A percentile compares a stretch with the other conserved stretches of the same genome.
Conservation (phyloP, 1,140 invertebrate genomes). For the Neotoxoptera formosana region DNA sequence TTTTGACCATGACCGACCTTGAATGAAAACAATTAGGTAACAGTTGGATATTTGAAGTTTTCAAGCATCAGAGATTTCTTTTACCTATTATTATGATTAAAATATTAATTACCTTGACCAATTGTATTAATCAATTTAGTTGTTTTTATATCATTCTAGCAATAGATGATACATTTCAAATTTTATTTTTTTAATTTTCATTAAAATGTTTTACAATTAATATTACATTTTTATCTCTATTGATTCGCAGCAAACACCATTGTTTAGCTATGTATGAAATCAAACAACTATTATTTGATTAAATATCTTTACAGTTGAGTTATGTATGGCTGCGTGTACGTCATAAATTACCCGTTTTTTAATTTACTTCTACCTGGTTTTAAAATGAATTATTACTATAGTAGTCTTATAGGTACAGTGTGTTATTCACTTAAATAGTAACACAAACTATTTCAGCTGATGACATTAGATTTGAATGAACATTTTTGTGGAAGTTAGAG, state of each 20-base stretch:
- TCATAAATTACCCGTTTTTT: not conserved
- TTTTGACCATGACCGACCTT: slow-evolving; percentile 21
- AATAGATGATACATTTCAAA: not conserved
- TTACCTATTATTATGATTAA: not conserved
- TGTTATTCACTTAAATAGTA: too few species aligned
- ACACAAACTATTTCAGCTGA: not conserved
- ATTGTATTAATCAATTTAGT: not conserved
- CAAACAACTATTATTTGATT: not conserved
- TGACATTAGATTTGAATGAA: too few species aligned
- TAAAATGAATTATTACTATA: not conserved
- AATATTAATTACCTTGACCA: not conserved
- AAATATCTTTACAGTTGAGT: too few species aligned
- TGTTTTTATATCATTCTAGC: not conserved
- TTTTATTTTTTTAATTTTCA: not conserved
- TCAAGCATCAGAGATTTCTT: not conserved
- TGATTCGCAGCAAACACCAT: not conserved
- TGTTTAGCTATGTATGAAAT: not conserved
- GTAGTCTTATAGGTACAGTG: too few species aligned
- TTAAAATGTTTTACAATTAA: not conserved
- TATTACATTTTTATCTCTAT: not conserved
- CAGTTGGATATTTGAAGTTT: not conserved
- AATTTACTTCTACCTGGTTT: not conserved
- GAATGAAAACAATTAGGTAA: not conserved
- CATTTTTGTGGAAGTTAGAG: too few species aligned
- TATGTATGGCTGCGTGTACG: not conserved